Base-by-base conservation (phyloP, 2,888 invertebrate species). In the Cephonodes hylas region DNA sequence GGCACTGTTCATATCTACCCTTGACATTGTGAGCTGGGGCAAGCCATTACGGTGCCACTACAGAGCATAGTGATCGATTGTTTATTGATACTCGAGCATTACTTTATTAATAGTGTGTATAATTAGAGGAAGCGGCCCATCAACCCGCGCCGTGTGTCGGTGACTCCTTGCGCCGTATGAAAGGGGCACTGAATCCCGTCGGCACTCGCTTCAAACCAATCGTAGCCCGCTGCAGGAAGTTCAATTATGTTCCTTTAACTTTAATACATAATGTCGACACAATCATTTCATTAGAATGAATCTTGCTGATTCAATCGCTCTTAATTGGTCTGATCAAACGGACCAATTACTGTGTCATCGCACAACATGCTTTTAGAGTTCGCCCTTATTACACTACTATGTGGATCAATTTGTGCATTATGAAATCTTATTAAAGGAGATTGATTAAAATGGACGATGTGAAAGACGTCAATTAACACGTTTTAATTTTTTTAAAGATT, bases 91-190 rank as follows among this genome's bases (percentile, higher is more conserved):
- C 74, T 77, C 74, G 65, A 71, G 71, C 70, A 73, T 74, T 75
- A 73, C 83, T 83, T 86, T 90, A 90, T 90, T 91, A 91, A 91
- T 91, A 89, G 89, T 79, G 80, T 84, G 82, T 86, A 85, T 91
- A 91, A 92, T 91, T 90, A 89, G 84, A 91, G 91, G 91, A 91
- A 91, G 85, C 85, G 87, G 84, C 85, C 86, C 85, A 89, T 91
- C 87, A 85, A 84, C 80, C 79, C 69, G 74, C 76, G 79, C 79
- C 78, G 80, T 75, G 73, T 79, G 80, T 71, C 73, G 63, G 68
- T 64, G 68, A 63, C 76, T 80, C 76, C 81, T 77, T 77, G 78
- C 73, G 68, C 70, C 68, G 72, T 78, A 84, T 84, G 84, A 85
- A 88, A 87, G 89, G 89, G 87, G 83, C 84, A 79, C 83, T 81